Evolutionary conservation across 92 coral and sea anemone genomes (phyloP).

Genomic region (Muricea muricata): DNA sequence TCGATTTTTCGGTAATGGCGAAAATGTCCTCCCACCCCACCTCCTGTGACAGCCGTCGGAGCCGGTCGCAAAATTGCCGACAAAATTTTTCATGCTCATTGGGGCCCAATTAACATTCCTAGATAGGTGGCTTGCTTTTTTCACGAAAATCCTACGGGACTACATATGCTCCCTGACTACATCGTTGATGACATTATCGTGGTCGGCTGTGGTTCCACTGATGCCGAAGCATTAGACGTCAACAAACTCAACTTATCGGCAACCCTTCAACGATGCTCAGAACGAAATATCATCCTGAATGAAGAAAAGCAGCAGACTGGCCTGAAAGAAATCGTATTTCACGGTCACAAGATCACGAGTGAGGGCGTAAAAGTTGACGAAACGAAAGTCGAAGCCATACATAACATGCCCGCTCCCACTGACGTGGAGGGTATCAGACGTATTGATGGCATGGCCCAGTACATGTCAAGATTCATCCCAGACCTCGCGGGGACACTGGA

Average conservation of each 20-base stretch:
- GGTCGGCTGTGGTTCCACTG: constrained; percentile 47
- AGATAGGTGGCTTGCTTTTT: too few species aligned
- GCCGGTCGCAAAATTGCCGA: too few species aligned
- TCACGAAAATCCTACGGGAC: too few species aligned
- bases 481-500: constrained; percentile 57
- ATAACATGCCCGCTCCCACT: constrained; percentile 64
- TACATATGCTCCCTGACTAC: too few species aligned
- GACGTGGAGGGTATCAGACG: constrained; percentile 59
- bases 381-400: constrained; percentile 53
- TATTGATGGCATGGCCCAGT: constrained; percentile 68
- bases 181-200: constrained; percentile 50
- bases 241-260: constrained; percentile 25
- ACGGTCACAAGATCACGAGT: constrained; percentile 53
- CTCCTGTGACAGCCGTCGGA: too few species aligned
- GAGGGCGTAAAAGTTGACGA: constrained; percentile 56
- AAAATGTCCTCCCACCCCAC: too few species aligned
- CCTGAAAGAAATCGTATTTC: constrained; percentile 37
- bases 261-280: neutral
- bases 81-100: too few species aligned
- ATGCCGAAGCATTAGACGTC: constrained; percentile 27
- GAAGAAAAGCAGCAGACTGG: constrained; percentile 42
- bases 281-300: constrained; percentile 11
- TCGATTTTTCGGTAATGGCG: too few species aligned
- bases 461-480: constrained; percentile 59
- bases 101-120: too few species aligned